Base-by-base conservation (phyloP, 2,797 vertebrate genomes). In the Syngnathus rostellatus region DNA sequence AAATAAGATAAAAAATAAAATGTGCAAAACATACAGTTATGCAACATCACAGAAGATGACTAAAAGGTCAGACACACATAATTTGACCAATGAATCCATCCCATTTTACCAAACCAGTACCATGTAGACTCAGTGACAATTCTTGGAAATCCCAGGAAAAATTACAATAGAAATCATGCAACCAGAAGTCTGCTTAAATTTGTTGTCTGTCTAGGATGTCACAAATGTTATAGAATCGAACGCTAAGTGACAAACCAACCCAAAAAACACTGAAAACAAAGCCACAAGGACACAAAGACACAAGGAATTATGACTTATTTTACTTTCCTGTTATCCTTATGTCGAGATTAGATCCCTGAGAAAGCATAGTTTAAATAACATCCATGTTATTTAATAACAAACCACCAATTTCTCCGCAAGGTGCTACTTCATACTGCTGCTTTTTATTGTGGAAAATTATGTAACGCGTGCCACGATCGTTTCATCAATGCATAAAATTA, bases 381-480 rank as follows among this genome's bases (percentile, higher is more conserved):
- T 6, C 12, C 10, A n/a, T 21, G 31, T 31, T 31, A 31, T 31
- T 31, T 31, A 31, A 31, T 31, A 31, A 31, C 6, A 55, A 55
- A 55, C 6, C 21, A 55, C 21, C 53, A 25, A 5, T 14, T 23
- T 55, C 21, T 25, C 23, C 10, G 6, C 1, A 25, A 12, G 23
- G 21, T 25, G 23, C 10, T 23, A 14, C 53, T 25, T 55, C 1
- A 2, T 60, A 17, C 31, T 39, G 31, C 37, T 19, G 55, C 12
- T 10, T 39, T 19, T 9, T n/a, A 19, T 10, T 41, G 59, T 14
- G 39, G 5, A 21, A 41, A 21, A 61, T 12, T 61, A 78, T 78
- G 59, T 83, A n/a, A 10, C 9, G 6, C 16, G 2, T 21, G 19
- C n/a, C 19, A 12, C 8, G 5, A 19, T 21, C 8, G 21, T 41